phyloP scores from a whole-genome alignment of 2,888 invertebrate genomes.

The Mayetiola destructor region DNA sequence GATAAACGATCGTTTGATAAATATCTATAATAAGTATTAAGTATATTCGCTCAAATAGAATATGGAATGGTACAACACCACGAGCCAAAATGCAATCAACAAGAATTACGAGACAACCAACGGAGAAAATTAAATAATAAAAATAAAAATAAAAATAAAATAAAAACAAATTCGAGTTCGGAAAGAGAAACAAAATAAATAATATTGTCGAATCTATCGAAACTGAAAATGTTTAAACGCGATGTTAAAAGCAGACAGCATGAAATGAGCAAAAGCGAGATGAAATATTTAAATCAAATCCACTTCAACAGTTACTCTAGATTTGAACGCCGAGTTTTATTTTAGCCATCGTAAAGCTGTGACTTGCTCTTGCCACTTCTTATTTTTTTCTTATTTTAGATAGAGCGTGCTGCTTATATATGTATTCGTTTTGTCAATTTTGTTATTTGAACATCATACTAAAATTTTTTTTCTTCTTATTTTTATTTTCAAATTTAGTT shows the following conservation, averaged over 20 bases:
- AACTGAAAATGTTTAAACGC: neutral
- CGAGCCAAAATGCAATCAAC: neutral
- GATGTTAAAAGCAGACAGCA: too few relatives aligned
- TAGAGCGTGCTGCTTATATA: too few relatives aligned
- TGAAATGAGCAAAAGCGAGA: neutral
- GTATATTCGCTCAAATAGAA: too few relatives aligned
- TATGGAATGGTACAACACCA: too few relatives aligned
- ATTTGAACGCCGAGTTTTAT: conserved; percentile 2
- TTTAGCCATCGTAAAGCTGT: neutral
- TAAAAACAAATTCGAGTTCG: too few relatives aligned
- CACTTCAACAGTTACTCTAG: conserved; percentile 13
- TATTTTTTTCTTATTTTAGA: conserved; percentile 8
- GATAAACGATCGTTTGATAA: neutral
- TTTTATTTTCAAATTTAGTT: too few relatives aligned
- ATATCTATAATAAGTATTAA: too few relatives aligned
- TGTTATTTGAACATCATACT: too few relatives aligned
- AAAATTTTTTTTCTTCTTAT: too few relatives aligned
- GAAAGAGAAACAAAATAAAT: neutral
- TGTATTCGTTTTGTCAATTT: too few relatives aligned
- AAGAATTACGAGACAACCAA: neutral
- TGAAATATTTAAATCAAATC: neutral
- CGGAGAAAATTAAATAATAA: neutral
- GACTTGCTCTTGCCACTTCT: conserved; percentile 6
- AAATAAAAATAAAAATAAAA: neutral
- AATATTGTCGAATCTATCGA: neutral